These are phyloP conservation scores for Eptesicus fuscus DNA, from an alignment of 2,113 vertebrate species.

Conservation along the genomic window DNA sequence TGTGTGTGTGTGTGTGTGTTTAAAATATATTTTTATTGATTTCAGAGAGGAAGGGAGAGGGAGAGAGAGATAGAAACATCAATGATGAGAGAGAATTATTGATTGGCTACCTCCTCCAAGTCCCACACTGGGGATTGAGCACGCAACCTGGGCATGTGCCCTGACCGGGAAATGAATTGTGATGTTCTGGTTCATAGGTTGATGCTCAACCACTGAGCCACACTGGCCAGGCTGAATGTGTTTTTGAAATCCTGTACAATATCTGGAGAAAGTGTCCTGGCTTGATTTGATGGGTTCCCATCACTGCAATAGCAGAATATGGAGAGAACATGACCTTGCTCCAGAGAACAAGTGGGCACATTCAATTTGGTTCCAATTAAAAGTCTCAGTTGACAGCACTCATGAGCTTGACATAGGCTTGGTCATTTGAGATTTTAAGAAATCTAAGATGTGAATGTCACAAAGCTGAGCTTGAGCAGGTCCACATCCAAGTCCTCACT, in stretches of 20 bases:
- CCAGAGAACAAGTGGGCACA: background rate
- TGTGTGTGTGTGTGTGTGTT: no score
- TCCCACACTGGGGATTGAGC: no score
- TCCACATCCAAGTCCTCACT: background rate
- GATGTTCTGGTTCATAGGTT: no score
- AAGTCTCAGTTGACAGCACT: constrained; percentile 46
- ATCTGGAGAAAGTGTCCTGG: background rate
- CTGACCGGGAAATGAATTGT: no score
- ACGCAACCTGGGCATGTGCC: no score
- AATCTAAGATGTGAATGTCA: constrained; percentile 26
- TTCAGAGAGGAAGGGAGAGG: no score
- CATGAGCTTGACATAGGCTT: background rate
- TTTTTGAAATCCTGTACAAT: background rate
- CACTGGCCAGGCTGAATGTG: no score
- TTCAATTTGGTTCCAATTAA: constrained; percentile 41
- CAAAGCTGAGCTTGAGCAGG: constrained; percentile 48
- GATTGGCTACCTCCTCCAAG: no score
- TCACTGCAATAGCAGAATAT: background rate
- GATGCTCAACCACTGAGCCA: background rate
- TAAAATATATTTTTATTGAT: no score
- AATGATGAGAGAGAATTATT: no score
- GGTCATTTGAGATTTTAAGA: constrained; percentile 58
- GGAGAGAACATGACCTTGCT: background rate
- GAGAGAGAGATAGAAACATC: no score
- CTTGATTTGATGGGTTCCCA: background rate